These are phyloP conservation scores for Dinomys branickii DNA, from an alignment of 2,113 vertebrate genomes.

Conservation along the genomic window DNA sequence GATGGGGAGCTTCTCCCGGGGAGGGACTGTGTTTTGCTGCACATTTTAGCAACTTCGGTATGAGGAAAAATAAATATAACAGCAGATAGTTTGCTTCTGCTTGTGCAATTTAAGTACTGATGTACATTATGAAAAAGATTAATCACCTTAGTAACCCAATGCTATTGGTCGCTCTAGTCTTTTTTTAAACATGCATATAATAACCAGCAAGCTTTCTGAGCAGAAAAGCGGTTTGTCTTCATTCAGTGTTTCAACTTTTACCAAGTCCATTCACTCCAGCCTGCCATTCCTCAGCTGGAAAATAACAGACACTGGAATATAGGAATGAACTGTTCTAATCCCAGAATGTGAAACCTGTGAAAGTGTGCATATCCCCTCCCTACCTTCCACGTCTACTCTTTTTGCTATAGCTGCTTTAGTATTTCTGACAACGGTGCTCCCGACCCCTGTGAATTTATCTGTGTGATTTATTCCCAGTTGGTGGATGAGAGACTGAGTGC, in stretches of 20 bases:
- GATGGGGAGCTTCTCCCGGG: neutral
- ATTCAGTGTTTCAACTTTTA: neutral
- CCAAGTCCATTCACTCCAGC: neutral
- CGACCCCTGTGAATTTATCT: constrained; percentile 46
- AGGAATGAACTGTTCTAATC: neutral
- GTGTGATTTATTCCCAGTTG: constrained; percentile 60
- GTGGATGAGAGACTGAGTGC: constrained; percentile 52
- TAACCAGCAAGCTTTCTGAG: neutral
- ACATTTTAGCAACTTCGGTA: neutral
- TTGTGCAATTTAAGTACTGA: neutral
- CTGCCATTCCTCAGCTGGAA: neutral
- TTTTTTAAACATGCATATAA: neutral
- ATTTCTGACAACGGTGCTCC: neutral
- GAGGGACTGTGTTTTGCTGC: neutral
- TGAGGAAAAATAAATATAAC: neutral
- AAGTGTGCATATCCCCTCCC: neutral
- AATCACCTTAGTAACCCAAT: neutral
- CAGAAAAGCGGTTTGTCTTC: neutral
- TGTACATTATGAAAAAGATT: neutral
- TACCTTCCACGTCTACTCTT: fast-evolving
- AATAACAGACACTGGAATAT: neutral
- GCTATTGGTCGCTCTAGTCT: neutral
- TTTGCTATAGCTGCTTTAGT: neutral
- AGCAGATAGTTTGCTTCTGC: neutral
- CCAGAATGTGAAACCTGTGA: neutral